Conservation (phyloP, 2,113 vertebrate species). For the Dascyllus trimaculatus region DNA sequence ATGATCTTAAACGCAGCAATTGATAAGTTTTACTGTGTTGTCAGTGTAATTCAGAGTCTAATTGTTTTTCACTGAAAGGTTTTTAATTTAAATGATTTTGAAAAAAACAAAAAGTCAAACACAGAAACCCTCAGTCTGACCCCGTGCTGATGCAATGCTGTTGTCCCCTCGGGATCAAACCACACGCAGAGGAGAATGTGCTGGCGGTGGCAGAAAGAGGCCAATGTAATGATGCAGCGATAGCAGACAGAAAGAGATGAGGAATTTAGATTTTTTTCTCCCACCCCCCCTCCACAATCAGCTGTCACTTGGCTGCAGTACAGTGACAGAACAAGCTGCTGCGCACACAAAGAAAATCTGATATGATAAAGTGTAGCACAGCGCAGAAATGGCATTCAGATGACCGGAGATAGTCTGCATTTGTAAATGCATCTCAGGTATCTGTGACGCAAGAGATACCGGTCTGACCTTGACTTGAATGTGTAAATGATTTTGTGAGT, state of each 20-base stretch:
- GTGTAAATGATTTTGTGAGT: no score
- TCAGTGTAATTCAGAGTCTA: background rate
- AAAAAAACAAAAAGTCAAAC: background rate
- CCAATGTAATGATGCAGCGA: constrained; percentile 36
- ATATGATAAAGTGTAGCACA: constrained; percentile 1
- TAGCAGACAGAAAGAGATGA: constrained; percentile 25
- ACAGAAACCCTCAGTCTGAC: background rate
- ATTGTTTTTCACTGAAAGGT: background rate
- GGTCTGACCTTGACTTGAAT: constrained; percentile 31
- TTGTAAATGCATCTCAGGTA: constrained; percentile 25
- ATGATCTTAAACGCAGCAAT: background rate
- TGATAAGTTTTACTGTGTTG: background rate
- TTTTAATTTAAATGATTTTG: background rate
- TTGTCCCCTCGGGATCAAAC: constrained; percentile 30
- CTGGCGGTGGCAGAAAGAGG: constrained; percentile 55
- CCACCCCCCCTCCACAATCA: background rate
- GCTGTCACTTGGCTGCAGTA: background rate
- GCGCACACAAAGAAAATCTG: constrained; percentile 10
- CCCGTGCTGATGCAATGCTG: constrained; percentile 25
- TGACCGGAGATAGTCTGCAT: background rate
- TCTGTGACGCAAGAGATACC: constrained; percentile 16
- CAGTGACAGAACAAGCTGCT: constrained; percentile 24
- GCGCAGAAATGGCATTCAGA: background rate
- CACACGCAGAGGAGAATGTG: constrained; percentile 54
- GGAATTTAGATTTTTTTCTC: constrained; percentile 25